Evolutionary conservation across 1,140 invertebrate species (phyloP), one percentile per base, ranked within the genome.

Genomic region (Sesamia nonagrioides): DNA sequence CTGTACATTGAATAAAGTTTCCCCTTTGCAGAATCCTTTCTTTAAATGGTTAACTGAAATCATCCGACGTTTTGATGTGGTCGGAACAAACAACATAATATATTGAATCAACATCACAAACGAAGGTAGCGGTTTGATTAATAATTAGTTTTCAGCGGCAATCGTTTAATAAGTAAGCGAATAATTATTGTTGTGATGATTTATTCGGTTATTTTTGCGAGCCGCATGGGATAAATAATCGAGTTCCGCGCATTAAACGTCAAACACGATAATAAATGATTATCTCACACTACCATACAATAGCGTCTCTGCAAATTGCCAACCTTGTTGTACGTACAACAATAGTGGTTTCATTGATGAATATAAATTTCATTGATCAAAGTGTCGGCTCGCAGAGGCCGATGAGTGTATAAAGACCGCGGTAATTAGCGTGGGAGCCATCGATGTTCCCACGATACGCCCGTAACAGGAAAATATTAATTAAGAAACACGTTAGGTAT

Each of bases 311-410:
- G 83, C 72, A 80, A 81, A 80, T 84, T 79, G 71, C 77, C 54
- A 60, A 58, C 71, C 40, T 80, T 66, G 77, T 84, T 82, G 73
- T 82, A 81, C 66, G 45, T 74, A 77, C 82, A 83, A 81, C 79
- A 83, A 85, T 73, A 83, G 77, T 77, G 71, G 81, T 84, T 89
- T 85, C 90, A 91, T 89, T 90, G 84, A 89, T 88, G 83, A 86
- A 86, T 85, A 84, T 77, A 85, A 86, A 81, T 83, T 88, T 87
- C 88, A 90, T 88, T 86, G 87, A 89, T 86, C 81, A 82, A 71
- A 80, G 73, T 78, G 77, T 77, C 80, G 68, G 69, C 78, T 79
- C 48, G 80, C 69, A 78, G 58, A 83, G 72, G 79, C 71, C 81
- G 81, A 81, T 78, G 73, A 82, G 74, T 81, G 75, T 74, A 77